These are phyloP conservation scores for Tortrix viridana DNA, from an alignment of 2,888 invertebrate genomes.

Conservation along the genomic window DNA sequence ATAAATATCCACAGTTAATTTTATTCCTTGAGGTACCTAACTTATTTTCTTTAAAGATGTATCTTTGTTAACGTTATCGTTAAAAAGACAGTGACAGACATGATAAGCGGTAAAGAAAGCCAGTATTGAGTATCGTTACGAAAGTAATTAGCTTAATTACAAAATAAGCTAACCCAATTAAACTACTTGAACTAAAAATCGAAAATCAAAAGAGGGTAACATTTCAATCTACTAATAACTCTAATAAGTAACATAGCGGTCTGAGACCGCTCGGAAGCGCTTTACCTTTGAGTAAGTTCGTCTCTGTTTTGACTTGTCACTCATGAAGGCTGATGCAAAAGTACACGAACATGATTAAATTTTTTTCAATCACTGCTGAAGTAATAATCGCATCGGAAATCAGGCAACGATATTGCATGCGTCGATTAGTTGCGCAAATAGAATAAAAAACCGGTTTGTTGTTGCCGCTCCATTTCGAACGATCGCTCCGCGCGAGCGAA, in stretches of 20 bases:
- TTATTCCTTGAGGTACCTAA: too few relatives aligned
- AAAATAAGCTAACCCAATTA: constrained; percentile 5
- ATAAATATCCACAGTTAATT: too few relatives aligned
- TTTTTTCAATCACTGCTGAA: constrained; percentile 55
- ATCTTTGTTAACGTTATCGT: too few relatives aligned
- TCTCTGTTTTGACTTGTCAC: constrained; percentile 4
- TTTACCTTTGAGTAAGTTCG: constrained; percentile 5
- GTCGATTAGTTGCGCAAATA: constrained; percentile 72
- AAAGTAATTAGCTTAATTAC: background rate
- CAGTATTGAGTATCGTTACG: background rate
- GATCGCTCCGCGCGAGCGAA: constrained; percentile 53
- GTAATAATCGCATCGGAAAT: constrained; percentile 71
- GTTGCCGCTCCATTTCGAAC: constrained; percentile 75
- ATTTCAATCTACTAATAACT: too few relatives aligned
- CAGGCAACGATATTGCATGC: constrained; percentile 68
- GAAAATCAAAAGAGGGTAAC: too few relatives aligned
- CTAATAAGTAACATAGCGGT: background rate
- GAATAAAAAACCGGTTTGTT: constrained; percentile 66
- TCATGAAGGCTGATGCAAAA: constrained; percentile 4
- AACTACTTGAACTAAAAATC: too few relatives aligned
- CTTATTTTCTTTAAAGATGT: too few relatives aligned
- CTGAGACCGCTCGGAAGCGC: background rate
- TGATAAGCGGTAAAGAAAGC: too few relatives aligned
- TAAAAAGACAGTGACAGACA: too few relatives aligned
- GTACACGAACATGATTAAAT: constrained; percentile 4